Conservation (phyloP, 2,113 vertebrate species). For the Petrocephalus zakoni region DNA sequence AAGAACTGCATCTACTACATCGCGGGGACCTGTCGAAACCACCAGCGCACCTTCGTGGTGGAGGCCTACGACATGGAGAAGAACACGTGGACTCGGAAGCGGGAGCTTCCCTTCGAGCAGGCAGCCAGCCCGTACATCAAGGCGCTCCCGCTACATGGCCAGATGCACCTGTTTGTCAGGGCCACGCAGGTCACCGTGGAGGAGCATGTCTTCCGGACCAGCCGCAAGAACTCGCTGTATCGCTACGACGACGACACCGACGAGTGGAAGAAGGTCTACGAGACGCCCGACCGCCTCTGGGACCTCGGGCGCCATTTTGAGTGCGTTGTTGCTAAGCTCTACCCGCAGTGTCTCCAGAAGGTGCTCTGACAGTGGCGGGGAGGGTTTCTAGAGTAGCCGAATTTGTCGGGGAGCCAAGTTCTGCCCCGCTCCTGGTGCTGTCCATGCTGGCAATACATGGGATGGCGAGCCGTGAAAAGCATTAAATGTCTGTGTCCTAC, state of each 20-base stretch:
- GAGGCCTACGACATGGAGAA: constrained; percentile 93
- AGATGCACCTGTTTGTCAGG: constrained; percentile 90
- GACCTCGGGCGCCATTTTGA: constrained; percentile 98
- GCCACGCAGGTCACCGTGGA: constrained; percentile 97
- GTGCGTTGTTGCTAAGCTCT: constrained; percentile 97
- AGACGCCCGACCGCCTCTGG: constrained; percentile 96
- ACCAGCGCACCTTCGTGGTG: constrained; percentile 92
- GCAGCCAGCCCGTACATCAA: constrained; percentile 95
- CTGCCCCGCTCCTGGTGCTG: constrained; percentile 59
- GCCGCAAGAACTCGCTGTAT: constrained; percentile 97
- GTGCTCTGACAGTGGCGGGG: constrained; percentile 70
- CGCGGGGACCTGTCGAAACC: constrained; percentile 89
- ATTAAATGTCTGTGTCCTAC: constrained; percentile 50
- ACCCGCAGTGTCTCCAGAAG: constrained; percentile 99
- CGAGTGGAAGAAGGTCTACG: constrained; percentile 88
- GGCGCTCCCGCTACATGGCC: constrained; percentile 83
- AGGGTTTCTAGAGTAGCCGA: constrained; percentile 28
- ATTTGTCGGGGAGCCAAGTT: constrained; percentile 37
- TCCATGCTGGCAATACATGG: constrained; percentile 40
- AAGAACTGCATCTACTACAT: constrained; percentile 93
- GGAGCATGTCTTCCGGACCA: constrained; percentile 96
- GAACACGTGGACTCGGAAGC: constrained; percentile 83
- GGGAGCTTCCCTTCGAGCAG: constrained; percentile 91
- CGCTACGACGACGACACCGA: constrained; percentile 87
- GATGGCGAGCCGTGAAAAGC: constrained; percentile 49